Evolutionary conservation across 2,797 vertebrate species (phyloP).

Genomic region (Semaprochilodus insignis): DNA sequence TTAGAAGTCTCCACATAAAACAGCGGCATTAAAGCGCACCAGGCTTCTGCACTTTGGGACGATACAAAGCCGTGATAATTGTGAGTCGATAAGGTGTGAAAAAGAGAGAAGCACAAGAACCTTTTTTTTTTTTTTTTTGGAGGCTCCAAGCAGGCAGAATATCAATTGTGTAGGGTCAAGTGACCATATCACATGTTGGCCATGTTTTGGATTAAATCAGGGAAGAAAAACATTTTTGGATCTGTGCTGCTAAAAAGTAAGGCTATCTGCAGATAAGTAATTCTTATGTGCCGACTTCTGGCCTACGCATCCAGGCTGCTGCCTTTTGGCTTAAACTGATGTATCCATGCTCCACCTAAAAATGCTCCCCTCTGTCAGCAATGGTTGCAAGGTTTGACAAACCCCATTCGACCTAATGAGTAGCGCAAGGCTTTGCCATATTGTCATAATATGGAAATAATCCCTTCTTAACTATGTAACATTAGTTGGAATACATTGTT

Average conservation of each 20-base stretch:
- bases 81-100: conserved; percentile 8
- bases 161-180: conserved; percentile 12
- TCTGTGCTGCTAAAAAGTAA: background rate
- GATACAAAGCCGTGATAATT: conserved; percentile 29
- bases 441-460: no score
- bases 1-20: conserved; percentile 38
- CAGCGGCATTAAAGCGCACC: conserved; percentile 25
- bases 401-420: no score
- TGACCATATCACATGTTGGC: no score
- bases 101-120: background rate
- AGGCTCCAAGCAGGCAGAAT: conserved; percentile 8
- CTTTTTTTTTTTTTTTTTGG: background rate
- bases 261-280: background rate
- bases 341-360: background rate
- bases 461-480: no score
- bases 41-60: conserved; percentile 3
- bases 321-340: background rate
- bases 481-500: no score
- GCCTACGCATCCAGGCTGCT: background rate
- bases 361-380: background rate
- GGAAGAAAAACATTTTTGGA: background rate
- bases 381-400: no score
- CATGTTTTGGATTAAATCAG: background rate
- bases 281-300: background rate
- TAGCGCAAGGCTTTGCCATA: no score